Base-by-base conservation (phyloP, 1,140 invertebrate species). In the Drosophila insularis region DNA sequence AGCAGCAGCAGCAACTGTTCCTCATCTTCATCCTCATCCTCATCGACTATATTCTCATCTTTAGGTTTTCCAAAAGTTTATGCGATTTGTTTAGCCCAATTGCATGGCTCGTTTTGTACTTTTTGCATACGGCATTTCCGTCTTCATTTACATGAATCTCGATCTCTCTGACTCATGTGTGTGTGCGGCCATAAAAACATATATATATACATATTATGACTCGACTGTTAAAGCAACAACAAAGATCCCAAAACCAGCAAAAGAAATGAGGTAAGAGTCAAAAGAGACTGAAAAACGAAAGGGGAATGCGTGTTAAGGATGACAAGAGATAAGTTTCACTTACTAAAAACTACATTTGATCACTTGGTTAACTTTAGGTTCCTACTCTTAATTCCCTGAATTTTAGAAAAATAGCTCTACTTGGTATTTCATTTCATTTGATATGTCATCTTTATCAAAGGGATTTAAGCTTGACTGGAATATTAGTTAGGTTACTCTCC, bases 41-140 rank as follows among this genome's bases (percentile, higher is more conserved):
- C 23, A 43, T 40, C 21, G 39, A 6, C 32, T 10, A 35, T 35
- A 35, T 11, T 68, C 50, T 58, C 8, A 13, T 56, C 19, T 40
- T 46, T 17, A 19, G 11, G 37, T 56, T 71, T 55, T 61, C 63
- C 68, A 50, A 50, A 50, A 56, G 64, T 65, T 72, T 70, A 66
- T 56, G 73, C 82, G 80, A 63, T 80, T 86, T 82, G 67, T 70
- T 74, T 78, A 74, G 71, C 75, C 75, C 82, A 87, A 87, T 87
- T 84, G 84, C 84, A 87, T 71, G 82, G 76, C 69, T 89, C 82
- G 82, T 87, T 87, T 89, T 87, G 76, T 64, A 73, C 67, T 86
- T 78, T 85, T 85, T 85, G 75, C 82, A 89, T 64, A 79, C 79
- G 78, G 82, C 84, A 89, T 87, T 87, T 87, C 82, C 80, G 84